Conservation (phyloP, 2,797 vertebrate genomes). For the Sebastes dallii region DNA sequence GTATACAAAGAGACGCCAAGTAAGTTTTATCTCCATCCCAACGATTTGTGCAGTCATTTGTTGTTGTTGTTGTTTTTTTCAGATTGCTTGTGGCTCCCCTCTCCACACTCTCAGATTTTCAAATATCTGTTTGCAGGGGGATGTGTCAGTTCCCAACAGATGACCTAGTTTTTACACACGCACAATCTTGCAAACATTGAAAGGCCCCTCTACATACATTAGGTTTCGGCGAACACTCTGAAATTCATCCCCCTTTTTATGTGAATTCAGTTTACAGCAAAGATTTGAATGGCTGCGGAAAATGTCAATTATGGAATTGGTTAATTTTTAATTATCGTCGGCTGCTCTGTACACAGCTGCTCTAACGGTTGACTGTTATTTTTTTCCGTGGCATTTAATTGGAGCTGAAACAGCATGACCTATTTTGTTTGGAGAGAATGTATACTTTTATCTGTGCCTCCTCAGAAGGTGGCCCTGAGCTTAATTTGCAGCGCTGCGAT, state of each 20-base stretch:
- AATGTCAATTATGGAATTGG: slow-evolving; percentile 75
- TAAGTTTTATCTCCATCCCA: slow-evolving; percentile 66
- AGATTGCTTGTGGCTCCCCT: slow-evolving; percentile 73
- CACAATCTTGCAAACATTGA: slow-evolving; percentile 70
- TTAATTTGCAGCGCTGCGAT: slow-evolving; percentile 60
- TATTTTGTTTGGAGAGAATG: slow-evolving; percentile 81
- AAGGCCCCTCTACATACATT: slow-evolving; percentile 68
- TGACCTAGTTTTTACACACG: slow-evolving; percentile 83
- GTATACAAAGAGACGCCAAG: slow-evolving; percentile 60
- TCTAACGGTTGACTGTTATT: slow-evolving; percentile 71
- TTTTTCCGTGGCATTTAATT: slow-evolving; percentile 75
- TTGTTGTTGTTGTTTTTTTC: slow-evolving; percentile 57
- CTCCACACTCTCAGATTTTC: slow-evolving; percentile 76
- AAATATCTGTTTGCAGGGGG: slow-evolving; percentile 81
- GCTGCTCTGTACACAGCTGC: slow-evolving; percentile 68
- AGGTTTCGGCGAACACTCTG: slow-evolving; percentile 48
- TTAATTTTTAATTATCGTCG: slow-evolving; percentile 81
- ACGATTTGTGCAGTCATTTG: slow-evolving; percentile 78
- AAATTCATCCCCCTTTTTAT: slow-evolving; percentile 40
- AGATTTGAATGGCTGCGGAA: slow-evolving; percentile 60
- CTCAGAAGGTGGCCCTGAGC: slow-evolving; percentile 82
- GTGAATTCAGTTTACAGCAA: slow-evolving; percentile 50
- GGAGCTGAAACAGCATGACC: slow-evolving; percentile 85
- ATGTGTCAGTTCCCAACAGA: slow-evolving; percentile 83
- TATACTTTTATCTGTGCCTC: slow-evolving; percentile 74